These are phyloP conservation scores for Stramonita haemastoma DNA, from an alignment of 2,888 invertebrate genomes.

Conservation along the genomic window DNA sequence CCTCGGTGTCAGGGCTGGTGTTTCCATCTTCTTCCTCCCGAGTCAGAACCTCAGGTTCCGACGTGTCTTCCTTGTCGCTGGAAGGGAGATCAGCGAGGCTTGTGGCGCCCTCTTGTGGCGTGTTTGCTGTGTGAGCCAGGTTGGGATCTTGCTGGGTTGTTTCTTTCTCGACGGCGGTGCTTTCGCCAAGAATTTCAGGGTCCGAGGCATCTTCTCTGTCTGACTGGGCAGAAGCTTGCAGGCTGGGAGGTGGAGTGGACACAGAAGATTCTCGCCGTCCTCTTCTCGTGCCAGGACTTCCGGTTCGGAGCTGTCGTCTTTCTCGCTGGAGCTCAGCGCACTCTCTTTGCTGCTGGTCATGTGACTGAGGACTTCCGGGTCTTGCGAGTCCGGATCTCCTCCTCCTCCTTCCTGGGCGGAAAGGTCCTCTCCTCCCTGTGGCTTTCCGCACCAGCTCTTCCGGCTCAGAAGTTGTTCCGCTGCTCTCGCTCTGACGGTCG, in stretches of 20 bases:
- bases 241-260: not conserved
- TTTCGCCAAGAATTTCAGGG: not conserved
- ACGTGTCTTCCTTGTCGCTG: not conserved
- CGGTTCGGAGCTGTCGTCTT: constrained; percentile 22
- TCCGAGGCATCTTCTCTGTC: not conserved
- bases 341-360: constrained; percentile 18
- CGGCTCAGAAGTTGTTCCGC: not conserved
- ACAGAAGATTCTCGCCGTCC: not conserved
- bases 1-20: not conserved
- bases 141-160: not conserved
- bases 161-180: not conserved
- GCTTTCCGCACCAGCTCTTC: constrained; percentile 1
- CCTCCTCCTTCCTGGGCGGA: too few relatives aligned
- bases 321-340: not conserved
- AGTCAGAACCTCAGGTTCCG: not conserved
- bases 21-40: not conserved
- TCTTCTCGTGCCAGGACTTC: not conserved
- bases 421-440: not conserved
- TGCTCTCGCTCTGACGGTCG: not conserved
- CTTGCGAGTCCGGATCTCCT: not conserved
- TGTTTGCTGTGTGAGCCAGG: too few relatives aligned
- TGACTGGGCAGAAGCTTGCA: not conserved
- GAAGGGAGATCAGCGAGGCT: not conserved
- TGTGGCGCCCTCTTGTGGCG: not conserved
- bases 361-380: constrained; percentile 5